Evolutionary conservation across 1,140 invertebrate species (phyloP).

Genomic region (Melanaphis sacchari): DNA sequence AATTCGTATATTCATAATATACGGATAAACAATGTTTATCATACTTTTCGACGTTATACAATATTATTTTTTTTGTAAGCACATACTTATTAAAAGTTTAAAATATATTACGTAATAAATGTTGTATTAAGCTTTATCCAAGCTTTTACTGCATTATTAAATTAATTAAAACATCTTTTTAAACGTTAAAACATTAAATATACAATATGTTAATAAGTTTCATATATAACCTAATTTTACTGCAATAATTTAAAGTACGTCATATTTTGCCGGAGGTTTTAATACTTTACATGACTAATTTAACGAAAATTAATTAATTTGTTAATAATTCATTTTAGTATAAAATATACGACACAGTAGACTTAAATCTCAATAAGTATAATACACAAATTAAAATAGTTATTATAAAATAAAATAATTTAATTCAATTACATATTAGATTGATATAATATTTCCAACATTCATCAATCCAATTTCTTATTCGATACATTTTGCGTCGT

Average conservation of each 20-base stretch:
- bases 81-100: background rate
- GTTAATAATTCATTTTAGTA: background rate
- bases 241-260: background rate
- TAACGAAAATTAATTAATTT: background rate
- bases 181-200: background rate
- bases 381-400: background rate
- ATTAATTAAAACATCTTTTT: background rate
- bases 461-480: background rate
- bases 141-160: background rate
- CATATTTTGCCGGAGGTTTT: background rate
- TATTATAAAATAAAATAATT: background rate
- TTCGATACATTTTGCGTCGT: background rate
- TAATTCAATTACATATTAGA: background rate
- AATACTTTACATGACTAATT: slow-evolving; percentile 3
- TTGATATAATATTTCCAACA: background rate
- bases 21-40: background rate
- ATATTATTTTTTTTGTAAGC: background rate
- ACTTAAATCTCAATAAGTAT: background rate
- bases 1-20: no score
- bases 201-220: background rate
- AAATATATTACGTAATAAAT: background rate
- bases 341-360: background rate
- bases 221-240: background rate
- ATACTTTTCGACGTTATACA: background rate
- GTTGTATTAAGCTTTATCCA: background rate